Conservation (phyloP, 2,888 invertebrate species). For the Pantelozetes paolii region DNA sequence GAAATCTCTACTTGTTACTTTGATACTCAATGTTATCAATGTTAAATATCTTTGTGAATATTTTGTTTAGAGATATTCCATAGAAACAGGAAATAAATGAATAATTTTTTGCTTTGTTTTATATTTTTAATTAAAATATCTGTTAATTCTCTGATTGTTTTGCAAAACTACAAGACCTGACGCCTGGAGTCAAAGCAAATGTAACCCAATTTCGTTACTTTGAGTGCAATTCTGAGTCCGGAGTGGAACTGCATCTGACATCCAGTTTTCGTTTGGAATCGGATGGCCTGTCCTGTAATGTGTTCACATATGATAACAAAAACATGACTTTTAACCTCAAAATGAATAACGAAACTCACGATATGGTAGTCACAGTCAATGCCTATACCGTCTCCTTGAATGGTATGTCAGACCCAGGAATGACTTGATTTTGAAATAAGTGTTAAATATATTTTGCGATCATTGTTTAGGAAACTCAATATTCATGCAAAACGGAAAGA, state of each 20-base stretch:
- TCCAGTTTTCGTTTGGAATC: background rate
- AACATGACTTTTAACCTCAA: background rate
- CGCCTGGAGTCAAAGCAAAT: slow-evolving; percentile 14
- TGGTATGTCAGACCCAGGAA: background rate
- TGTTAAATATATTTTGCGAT: too few relatives aligned
- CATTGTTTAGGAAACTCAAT: slow-evolving; percentile 6
- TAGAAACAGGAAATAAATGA: too few relatives aligned
- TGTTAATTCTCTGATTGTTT: background rate
- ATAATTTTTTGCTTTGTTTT: too few relatives aligned
- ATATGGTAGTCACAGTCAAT: background rate
- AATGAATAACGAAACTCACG: background rate
- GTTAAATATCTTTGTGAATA: too few relatives aligned
- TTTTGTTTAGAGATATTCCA: too few relatives aligned
- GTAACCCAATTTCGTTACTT: slow-evolving; percentile 19
- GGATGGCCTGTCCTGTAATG: background rate
- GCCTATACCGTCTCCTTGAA: slow-evolving; percentile 1
- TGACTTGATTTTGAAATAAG: too few relatives aligned
- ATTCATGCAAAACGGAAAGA: background rate
- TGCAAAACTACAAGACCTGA: background rate
- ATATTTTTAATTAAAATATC: background rate
- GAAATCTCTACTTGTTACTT: too few relatives aligned
- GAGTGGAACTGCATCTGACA: background rate
- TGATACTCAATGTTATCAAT: too few relatives aligned
- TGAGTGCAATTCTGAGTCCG: background rate
- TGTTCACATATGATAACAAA: background rate